Evolutionary conservation across 2,888 invertebrate species (phyloP), one percentile per base, ranked within the genome.

Genomic region (Epistrophe grossulariae): DNA sequence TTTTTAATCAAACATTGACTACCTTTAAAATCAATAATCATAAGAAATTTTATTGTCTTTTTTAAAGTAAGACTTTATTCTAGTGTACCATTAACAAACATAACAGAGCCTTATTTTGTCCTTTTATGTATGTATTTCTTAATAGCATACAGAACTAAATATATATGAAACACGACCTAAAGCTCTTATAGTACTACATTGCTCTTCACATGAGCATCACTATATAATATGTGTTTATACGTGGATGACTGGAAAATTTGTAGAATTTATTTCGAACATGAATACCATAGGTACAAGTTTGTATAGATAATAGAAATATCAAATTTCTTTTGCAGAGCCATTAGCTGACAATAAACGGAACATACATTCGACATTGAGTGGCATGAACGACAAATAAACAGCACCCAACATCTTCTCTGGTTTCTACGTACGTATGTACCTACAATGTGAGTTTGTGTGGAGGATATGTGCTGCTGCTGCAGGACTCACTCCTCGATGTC

Each of bases 241-340:
- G 59, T 15, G 66, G 45, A 68, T 60, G 80, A 80, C 48, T 64
- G 64, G 50, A 74, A 85, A 81, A 81, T 85, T 81, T 85, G 64
- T 78, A 85, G 74, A 85, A 85, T 85, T 81, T 81, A 55, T 81
- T 85, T 81, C 70, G 68, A 78, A 78, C 81, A 81, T 81, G 78
- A 85, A 78, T 81, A 70, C 62, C 73, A 73, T 85, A 72, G 45
- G 59, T 72, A 85, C 48, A 62, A 43, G 82, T 40, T 87, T 59
- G 66, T 87, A 82, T 82, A 87, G 82, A 87, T 87, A 87, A 87
- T 87, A 87, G 87, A 87, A 87, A 87, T 87, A 87, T 87, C 82
- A 83, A 87, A 83, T 87, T 79, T 87, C 87, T 87, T 87, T 82
- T 87, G 76, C 79, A 68, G 48, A 87, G 40, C 83, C 83, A 87